Evolutionary conservation across 2,888 invertebrate species (phyloP), one percentile per base, ranked within the genome.

Genomic region (Sthenelais limicola): DNA sequence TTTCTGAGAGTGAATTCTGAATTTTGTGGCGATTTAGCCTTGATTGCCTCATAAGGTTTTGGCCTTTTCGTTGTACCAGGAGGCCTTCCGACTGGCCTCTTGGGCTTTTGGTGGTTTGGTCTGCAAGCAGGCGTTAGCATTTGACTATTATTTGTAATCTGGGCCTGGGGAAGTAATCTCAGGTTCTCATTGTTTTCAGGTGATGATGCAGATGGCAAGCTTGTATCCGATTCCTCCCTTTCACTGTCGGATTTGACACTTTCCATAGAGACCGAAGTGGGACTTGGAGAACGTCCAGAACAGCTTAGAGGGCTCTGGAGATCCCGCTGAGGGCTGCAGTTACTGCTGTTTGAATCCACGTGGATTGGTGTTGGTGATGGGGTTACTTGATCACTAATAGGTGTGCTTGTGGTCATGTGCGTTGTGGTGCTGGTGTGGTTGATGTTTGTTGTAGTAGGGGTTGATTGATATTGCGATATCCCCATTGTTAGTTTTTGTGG

Each of bases 1-100:
- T 70, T 73, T 33, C 76, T 58, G 72, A 77, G 68, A 3, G 77
- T 68, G 32, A 76, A 70, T 3, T 71, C 73, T n/a, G n/a, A n/a
- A n/a, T n/a, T n/a, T n/a, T n/a, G n/a, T n/a, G n/a, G n/a, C n/a
- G n/a, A n/a, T 47, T 52, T 33, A 28, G 12, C 21, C 9, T 28
- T 49, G 33, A n/a, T 18, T 1, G 33, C 15, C 0, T 68, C 28
- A 28, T 56, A 68, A 3, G 68, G 51, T 30, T 47, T 58, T 15
- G 38, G 24, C 48, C 66, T 68, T 35, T 69, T 74, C 18, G 74
- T 74, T 33, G 69, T 74, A 0, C 74, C 74, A 0, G 72, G 51
- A 7, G 74, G 74, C 1, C 74, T 28, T 7, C 74, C 74, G 7
- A 68, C 68, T 18, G 69, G 49, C 2, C 74, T 48, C 56, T 72